Percentiles rank a stretch among this genome's conserved stretches.
These are phyloP conservation scores for Drosophila sucinea DNA, from an alignment of 1,140 invertebrate species.

Conservation along the genomic window DNA sequence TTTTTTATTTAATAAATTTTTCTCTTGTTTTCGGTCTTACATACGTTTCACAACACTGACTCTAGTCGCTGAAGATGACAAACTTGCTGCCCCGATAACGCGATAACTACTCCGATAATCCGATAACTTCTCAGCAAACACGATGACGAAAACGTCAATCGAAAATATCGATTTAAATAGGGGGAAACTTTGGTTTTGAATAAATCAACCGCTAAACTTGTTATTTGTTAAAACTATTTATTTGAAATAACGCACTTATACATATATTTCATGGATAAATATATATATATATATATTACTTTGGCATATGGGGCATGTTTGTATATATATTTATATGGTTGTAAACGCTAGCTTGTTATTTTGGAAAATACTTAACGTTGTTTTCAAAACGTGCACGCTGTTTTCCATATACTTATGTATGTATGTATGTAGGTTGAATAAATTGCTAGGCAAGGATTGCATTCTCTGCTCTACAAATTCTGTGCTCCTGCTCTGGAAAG, in stretches of 20 bases:
- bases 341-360: constrained; percentile 38
- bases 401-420: constrained; percentile 15
- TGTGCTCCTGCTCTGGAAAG: too few relatives aligned
- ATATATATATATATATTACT: constrained; percentile 63
- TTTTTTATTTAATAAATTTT: constrained; percentile 40
- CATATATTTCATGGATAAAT: constrained; percentile 37
- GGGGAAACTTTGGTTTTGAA: too few relatives aligned
- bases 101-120: too few relatives aligned
- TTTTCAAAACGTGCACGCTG: constrained; percentile 35
- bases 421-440: constrained; percentile 15
- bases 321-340: constrained; percentile 40
- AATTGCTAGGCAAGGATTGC: constrained; percentile 35
- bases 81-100: too few relatives aligned
- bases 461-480: too few relatives aligned
- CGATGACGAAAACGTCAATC: too few relatives aligned
- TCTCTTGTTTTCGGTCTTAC: not conserved
- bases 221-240: too few relatives aligned
- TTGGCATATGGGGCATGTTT: constrained; percentile 66
- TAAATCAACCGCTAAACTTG: too few relatives aligned
- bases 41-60: constrained; percentile 36
- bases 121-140: too few relatives aligned
- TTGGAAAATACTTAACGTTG: constrained; percentile 30
- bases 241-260: not conserved
- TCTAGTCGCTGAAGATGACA: not conserved
- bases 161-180: too few relatives aligned